Percentiles rank a stretch among this genome's conserved stretches.
phyloP scores from a whole-genome alignment of 2,888 invertebrate genomes.

The Cecidostiba fungosa region DNA sequence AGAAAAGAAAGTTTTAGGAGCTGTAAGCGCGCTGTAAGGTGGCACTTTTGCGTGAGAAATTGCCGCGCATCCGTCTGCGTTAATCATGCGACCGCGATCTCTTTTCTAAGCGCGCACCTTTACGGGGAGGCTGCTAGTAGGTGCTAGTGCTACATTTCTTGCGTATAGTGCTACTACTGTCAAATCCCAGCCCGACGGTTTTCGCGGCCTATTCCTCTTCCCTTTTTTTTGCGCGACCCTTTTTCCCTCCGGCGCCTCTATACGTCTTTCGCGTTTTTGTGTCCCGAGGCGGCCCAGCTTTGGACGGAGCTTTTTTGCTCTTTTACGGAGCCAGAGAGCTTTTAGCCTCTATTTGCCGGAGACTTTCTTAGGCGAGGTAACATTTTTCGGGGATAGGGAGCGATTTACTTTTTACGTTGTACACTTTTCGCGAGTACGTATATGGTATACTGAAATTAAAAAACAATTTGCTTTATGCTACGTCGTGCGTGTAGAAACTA shows the following conservation, averaged over 20 bases:
- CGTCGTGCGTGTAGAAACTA: too few relatives aligned
- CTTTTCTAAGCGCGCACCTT: background rate
- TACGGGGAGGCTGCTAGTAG: background rate
- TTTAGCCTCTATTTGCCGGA: background rate
- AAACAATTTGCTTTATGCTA: too few relatives aligned
- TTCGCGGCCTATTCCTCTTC: conserved; percentile 10
- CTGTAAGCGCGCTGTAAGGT: conserved; percentile 59
- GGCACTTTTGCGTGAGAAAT: conserved; percentile 72
- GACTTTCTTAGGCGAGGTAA: too few relatives aligned
- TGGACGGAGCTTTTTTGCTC: background rate
- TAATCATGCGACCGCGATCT: conserved; percentile 69
- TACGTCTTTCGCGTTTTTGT: background rate
- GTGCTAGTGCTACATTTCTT: conserved; percentile 8
- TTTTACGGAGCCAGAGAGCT: background rate
- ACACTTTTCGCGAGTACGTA: too few relatives aligned
- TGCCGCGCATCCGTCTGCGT: conserved; percentile 71
- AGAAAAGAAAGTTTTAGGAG: conserved; percentile 52
- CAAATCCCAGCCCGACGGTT: conserved; percentile 7
- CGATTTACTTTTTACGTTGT: too few relatives aligned
- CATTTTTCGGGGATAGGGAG: too few relatives aligned
- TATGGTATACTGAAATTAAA: too few relatives aligned
- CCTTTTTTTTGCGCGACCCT: background rate
- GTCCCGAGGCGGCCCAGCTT: background rate
- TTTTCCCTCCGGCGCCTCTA: background rate
- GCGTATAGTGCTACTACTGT: background rate